Evolutionary conservation across 1,140 invertebrate species (phyloP), one percentile per base, ranked within the genome.

Genomic region (Sipha flava): DNA sequence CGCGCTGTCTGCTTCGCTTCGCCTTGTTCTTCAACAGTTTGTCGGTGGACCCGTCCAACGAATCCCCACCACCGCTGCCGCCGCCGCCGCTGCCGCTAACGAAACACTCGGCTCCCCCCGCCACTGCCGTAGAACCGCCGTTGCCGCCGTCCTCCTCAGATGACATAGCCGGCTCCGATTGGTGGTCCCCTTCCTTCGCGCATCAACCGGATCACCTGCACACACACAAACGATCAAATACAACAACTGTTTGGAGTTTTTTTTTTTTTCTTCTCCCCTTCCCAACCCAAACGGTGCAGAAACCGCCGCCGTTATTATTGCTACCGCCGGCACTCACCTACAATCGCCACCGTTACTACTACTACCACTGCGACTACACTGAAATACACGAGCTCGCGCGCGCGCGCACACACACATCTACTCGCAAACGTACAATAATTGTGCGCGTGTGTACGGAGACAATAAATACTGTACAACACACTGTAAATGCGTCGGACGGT

Each of bases 1-100:
- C 93, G 89, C 94, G 91, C 90, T 95, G 93, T 91, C 94, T 92
- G 88, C 92, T 92, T 88, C 93, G 91, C 89, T 94, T 94, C 88
- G 89, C 88, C 90, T 95, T 95, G 90, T 94, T 93, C 89, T 93
- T 89, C 88, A 94, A 91, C 91, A 93, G 91, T 89, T 92, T 92
- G 90, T 92, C 93, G 89, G 90, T 91, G 88, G 92, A 34, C 26
- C 80, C 54, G 80, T 80, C 73, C 34, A 43, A 59, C 31, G 16
- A 21, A 52, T 54, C 73, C 37, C 73, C 73, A 37, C 73, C 73
- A 77, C 73, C 21, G 54, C 49, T 52, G 49, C 26, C 47, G 18
- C 45, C 45, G 29, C 70, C 70, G 49, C 47, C 47, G 31, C 72
- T 31, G n/a, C 37, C 37, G n/a, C 68, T 49, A 31, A 59, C 73